phyloP scores from a whole-genome alignment of 2,113 vertebrate species.

The Formicarius rufipectus region DNA sequence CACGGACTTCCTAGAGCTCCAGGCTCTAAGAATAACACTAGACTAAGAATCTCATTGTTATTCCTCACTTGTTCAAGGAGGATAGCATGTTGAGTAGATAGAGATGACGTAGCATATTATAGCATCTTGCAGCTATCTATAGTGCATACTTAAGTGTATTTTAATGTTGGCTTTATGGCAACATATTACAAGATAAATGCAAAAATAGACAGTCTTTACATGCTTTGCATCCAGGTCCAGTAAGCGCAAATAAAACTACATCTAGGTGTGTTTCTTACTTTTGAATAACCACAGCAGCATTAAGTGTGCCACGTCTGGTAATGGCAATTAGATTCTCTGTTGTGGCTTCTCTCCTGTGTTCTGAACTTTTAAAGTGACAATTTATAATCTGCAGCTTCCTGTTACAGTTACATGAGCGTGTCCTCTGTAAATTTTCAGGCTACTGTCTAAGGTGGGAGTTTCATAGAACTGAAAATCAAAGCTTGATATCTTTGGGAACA shows the following conservation, averaged over 20 bases:
- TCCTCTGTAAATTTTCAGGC: not conserved
- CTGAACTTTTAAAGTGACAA: not conserved
- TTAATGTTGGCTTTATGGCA: not conserved
- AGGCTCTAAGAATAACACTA: not conserved
- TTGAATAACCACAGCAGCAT: not conserved
- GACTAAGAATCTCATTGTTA: not conserved
- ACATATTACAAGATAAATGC: not conserved
- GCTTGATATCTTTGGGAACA: not conserved
- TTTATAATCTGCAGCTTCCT: not conserved
- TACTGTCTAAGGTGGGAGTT: not conserved
- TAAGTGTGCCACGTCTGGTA: not conserved
- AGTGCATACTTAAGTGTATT: accelerated
- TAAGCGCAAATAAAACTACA: not conserved
- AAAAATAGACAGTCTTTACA: not conserved
- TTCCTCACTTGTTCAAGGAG: not conserved
- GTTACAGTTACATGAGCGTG: not conserved
- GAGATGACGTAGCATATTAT: accelerated
- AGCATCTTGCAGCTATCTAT: not conserved
- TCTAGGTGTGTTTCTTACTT: not conserved
- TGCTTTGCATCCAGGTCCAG: not conserved
- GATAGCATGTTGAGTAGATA: not conserved
- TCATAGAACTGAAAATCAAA: not conserved
- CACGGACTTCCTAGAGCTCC: not conserved
- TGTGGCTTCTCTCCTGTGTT: not conserved
- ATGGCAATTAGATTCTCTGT: not conserved